Evolutionary conservation across 2,888 invertebrate genomes (phyloP), one percentile per base, ranked within the genome.

Genomic region (Scaptomyza caliginosa): DNA sequence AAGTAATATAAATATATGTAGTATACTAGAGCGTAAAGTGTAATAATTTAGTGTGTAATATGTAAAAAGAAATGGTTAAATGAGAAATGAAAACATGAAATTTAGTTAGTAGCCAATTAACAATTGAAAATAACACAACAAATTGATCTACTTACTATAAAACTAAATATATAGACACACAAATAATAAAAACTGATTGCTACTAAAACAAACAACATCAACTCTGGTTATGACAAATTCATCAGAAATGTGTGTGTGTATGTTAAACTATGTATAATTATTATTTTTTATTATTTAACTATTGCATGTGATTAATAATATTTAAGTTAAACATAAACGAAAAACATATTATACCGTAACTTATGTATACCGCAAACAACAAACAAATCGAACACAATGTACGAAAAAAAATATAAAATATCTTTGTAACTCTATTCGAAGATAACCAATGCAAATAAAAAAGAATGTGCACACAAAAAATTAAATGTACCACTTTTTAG

Each of bases 281-380:
- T 83, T 86, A 70, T 80, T 80, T 83, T 83, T 86, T 83, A 80
- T 80, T 86, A 88, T 86, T 85, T 89, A 85, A 88, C 83, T 86
- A 86, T 88, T 89, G 89, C 90, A 89, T 89, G 89, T 90, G 90
- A 89, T 89, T 89, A 89, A 89, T 90, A 88, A 87, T 79, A 79
- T 89, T 83, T 88, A 88, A 88, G 88, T 88, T 86, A 79, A 82
- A 74, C 74, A 73, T 87, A 85, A 84, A 87, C 71, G 30, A 68
- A 78, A 32, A 85, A 74, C 74, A 77, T 87, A 83, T 84, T 75
- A 67, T 71, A 85, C 68, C 69, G 68, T 80, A 86, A 86, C 85
- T 77, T 77, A 84, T 88, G 87, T 87, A 88, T 79, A 88, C 79
- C 77, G 73, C 64, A 46, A 59, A 62, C 54, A 64, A 62, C 55